These are phyloP conservation scores for Cyrtorhinus lividipennis DNA, from an alignment of 1,140 invertebrate species.

Conservation along the genomic window DNA sequence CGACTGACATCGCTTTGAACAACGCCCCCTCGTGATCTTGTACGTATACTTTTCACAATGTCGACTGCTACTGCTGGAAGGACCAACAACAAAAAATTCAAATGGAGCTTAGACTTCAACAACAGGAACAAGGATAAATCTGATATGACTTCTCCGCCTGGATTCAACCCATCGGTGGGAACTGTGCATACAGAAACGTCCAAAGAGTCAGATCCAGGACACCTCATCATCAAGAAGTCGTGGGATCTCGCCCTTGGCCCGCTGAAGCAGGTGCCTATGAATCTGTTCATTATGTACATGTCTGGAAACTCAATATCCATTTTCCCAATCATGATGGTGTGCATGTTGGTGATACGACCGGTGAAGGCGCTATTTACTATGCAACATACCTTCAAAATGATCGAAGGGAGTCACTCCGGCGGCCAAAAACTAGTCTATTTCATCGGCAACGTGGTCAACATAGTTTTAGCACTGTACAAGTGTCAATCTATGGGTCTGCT, in stretches of 20 bases:
- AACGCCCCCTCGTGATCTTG: too few species aligned
- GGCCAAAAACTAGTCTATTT: constrained; percentile 91
- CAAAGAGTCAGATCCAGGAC: constrained; percentile 59
- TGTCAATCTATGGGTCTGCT: constrained; percentile 97
- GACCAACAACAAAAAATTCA: too few species aligned
- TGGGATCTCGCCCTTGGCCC: constrained; percentile 96
- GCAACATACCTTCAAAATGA: constrained; percentile 85
- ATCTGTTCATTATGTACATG: constrained; percentile 99
- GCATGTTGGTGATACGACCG: constrained; percentile 92
- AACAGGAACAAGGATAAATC: constrained; percentile 31
- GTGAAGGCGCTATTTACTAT: constrained; percentile 87
- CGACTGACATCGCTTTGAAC: too few species aligned
- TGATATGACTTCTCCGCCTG: constrained; percentile 58
- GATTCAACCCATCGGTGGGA: constrained; percentile 56
- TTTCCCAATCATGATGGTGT: constrained; percentile 99
- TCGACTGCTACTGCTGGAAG: too few species aligned
- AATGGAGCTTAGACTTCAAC: too few species aligned
- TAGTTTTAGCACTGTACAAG: constrained; percentile 90
- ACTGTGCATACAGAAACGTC: constrained; percentile 57
- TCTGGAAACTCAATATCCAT: constrained; percentile 98
- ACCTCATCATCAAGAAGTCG: constrained; percentile 83
- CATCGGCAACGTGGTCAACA: constrained; percentile 85
- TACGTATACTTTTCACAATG: too few species aligned
- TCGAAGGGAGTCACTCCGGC: constrained; percentile 81
- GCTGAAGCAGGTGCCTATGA: constrained; percentile 94